These are phyloP conservation scores for Caenorhabditis inopinata DNA, from an alignment of 1,140 invertebrate species.

Conservation along the genomic window DNA sequence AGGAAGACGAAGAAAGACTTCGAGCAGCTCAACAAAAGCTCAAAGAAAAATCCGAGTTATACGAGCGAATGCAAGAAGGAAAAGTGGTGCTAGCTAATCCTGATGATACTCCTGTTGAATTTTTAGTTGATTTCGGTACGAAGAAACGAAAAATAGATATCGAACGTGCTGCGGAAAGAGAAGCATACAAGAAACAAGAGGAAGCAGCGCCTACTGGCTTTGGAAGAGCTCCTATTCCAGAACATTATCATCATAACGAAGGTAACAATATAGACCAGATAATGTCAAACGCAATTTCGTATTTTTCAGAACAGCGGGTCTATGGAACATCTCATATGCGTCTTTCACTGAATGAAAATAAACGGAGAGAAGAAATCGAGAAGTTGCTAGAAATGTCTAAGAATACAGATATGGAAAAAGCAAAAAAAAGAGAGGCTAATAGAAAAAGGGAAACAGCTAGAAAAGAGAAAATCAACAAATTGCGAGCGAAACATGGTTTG, in stretches of 20 bases:
- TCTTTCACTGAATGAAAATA: constrained; percentile 24
- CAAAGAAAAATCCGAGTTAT: constrained; percentile 32
- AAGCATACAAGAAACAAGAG: constrained; percentile 9
- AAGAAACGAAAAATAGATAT: constrained; percentile 2
- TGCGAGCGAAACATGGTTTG: constrained; percentile 11
- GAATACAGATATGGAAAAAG: constrained; percentile 11
- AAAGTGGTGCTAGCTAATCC: neutral
- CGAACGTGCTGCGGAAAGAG: neutral
- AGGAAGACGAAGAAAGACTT: constrained; percentile 24
- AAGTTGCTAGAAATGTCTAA: constrained; percentile 18
- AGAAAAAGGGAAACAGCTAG: neutral
- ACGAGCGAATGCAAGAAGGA: constrained; percentile 32
- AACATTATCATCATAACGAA: constrained; percentile 40
- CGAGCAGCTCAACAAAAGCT: neutral
- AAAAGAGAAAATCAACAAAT: neutral
- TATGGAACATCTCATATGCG: constrained; percentile 42
- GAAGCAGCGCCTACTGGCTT: neutral
- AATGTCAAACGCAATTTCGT: no score
- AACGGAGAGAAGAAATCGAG: constrained; percentile 24
- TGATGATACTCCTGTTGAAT: constrained; percentile 33
- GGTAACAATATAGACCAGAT: neutral
- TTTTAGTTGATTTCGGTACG: constrained; percentile 36
- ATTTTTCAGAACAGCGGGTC: constrained; percentile 37
- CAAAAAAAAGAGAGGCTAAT: neutral
- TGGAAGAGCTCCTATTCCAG: constrained; percentile 1